Evolutionary conservation across 2,888 invertebrate genomes (phyloP).

Genomic region (Spilarctia lutea): DNA sequence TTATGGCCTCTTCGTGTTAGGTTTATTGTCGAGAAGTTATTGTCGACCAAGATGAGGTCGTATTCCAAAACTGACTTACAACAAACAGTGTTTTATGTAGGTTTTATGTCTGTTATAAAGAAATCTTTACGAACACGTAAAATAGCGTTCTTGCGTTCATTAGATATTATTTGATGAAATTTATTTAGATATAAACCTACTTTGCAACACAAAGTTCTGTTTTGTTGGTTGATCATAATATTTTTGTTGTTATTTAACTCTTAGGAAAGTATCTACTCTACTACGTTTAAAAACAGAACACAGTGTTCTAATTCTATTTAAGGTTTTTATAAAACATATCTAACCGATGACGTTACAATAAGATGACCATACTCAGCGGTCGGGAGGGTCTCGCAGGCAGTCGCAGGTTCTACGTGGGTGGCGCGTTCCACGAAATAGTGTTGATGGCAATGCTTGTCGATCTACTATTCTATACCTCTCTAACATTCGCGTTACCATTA

Average conservation of each 20-base stretch:
- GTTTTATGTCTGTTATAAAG: constrained; percentile 79
- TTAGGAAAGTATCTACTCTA: background rate
- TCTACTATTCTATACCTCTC: constrained; percentile 59
- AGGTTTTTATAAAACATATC: constrained; percentile 31
- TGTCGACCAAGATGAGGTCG: constrained; percentile 82
- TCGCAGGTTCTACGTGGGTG: constrained; percentile 76
- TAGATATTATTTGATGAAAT: constrained; percentile 37
- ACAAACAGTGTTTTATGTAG: constrained; percentile 81
- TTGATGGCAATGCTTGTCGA: constrained; percentile 63
- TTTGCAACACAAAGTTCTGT: constrained; percentile 4
- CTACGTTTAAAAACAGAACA: background rate
- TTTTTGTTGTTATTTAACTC: constrained; percentile 2
- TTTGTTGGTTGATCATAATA: background rate
- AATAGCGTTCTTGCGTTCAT: constrained; percentile 50
- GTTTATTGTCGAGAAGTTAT: constrained; percentile 83
- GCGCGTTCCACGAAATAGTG: constrained; percentile 79
- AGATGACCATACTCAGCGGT: constrained; percentile 58
- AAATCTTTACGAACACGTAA: constrained; percentile 62
- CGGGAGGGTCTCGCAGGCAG: constrained; percentile 52
- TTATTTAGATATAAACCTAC: constrained; percentile 16
- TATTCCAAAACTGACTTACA: constrained; percentile 83
- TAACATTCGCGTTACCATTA: constrained; percentile 55
- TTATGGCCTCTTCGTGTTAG: constrained; percentile 85
- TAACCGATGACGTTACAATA: constrained; percentile 60
- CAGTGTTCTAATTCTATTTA: constrained; percentile 11